Conservation (phyloP, 2,113 vertebrate species). For the Leptocoma aspasia region DNA sequence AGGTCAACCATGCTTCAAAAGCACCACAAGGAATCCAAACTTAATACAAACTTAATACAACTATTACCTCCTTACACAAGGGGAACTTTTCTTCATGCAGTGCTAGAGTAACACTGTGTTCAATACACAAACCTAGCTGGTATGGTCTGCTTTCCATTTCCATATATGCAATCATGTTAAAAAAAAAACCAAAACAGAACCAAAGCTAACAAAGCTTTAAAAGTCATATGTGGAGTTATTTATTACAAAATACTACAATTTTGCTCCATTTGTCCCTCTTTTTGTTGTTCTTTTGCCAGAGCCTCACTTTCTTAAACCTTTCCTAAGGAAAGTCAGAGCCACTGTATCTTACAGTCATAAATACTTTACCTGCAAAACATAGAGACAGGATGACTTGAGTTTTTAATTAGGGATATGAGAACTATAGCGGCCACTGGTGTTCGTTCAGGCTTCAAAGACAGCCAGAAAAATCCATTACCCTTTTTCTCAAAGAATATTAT, state of each 20-base stretch:
- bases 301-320: not conserved
- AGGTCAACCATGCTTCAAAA: not conserved
- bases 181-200: not conserved
- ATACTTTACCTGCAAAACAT: not conserved
- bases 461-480: not conserved
- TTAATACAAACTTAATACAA: not conserved
- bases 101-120: not conserved
- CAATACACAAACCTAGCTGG: not conserved
- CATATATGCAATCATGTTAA: not conserved
- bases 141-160: not conserved
- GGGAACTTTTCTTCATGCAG: not conserved
- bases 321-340: not conserved
- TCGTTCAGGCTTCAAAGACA: not conserved
- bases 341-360: not conserved
- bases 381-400: not conserved
- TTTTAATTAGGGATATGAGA: not conserved
- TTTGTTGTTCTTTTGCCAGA: not conserved
- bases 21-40: not conserved
- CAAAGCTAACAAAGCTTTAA: not conserved
- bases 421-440: not conserved
- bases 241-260: not conserved
- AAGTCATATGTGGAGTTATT: not conserved
- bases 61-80: not conserved
- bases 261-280: not conserved
- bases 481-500: not conserved